These are phyloP conservation scores for Paragorgia papillata DNA, from an alignment of 92 coral and sea anemone genomes.

Conservation along the genomic window DNA sequence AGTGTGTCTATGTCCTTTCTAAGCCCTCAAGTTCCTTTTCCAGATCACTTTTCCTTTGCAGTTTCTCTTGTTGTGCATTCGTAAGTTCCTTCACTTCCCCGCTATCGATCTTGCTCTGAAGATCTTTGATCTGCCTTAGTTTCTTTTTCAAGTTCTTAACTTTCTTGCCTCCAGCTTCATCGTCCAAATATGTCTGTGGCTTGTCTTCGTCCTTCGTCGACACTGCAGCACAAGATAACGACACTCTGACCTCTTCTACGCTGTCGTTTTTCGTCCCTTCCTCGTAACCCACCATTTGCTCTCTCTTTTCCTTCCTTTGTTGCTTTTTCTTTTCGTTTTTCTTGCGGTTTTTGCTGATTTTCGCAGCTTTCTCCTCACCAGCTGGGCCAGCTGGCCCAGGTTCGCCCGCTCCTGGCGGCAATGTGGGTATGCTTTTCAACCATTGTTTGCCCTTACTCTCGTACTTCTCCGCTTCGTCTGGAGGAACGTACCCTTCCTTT, in stretches of 20 bases:
- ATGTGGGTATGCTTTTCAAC: slow-evolving; percentile 68
- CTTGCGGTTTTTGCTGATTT: slow-evolving; percentile 78
- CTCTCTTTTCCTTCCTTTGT: slow-evolving; percentile 65
- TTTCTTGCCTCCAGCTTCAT: slow-evolving; percentile 73
- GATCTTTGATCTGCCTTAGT: slow-evolving; percentile 89
- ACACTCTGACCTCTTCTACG: slow-evolving; percentile 55
- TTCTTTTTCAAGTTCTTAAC: slow-evolving; percentile 88
- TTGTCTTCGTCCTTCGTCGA: slow-evolving; percentile 50
- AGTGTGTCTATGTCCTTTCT: slow-evolving; percentile 2
- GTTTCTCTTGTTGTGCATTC: slow-evolving; percentile 77
- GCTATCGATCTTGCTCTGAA: slow-evolving; percentile 82
- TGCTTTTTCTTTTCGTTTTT: slow-evolving; percentile 61
- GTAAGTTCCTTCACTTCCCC: slow-evolving; percentile 81
- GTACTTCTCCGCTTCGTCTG: slow-evolving; percentile 94
- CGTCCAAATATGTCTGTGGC: slow-evolving; percentile 61
- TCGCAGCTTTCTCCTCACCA: slow-evolving; percentile 52
- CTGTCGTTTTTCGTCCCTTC: slow-evolving; percentile 35
- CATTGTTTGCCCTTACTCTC: slow-evolving; percentile 97
- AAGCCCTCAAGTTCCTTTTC: slow-evolving; percentile 69
- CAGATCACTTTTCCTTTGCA: slow-evolving; percentile 70
- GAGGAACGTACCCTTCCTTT: slow-evolving; percentile 94
- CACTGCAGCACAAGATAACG: slow-evolving; percentile 47
- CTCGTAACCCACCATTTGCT: slow-evolving; percentile 11
- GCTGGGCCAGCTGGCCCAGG: too few species aligned
- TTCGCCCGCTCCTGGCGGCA: slow-evolving; percentile 77